A percentile compares a stretch with the other conserved stretches of the same genome.
phyloP scores from a whole-genome alignment of 2,888 invertebrate genomes.

The Griposia aprilina region DNA sequence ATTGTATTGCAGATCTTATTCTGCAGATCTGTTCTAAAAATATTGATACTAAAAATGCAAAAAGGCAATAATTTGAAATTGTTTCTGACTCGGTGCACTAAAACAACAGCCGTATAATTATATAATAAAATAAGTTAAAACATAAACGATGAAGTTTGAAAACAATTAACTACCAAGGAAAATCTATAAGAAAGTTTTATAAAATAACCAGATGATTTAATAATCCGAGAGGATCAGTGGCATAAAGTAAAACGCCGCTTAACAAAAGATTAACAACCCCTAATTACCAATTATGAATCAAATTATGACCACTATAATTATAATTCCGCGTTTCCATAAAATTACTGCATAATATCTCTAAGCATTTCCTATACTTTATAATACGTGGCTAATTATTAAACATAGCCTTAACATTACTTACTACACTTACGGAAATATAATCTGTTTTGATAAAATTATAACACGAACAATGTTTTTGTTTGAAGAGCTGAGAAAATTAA shows the following conservation, averaged over 20 bases:
- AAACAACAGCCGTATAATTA: neutral
- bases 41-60: too few relatives aligned
- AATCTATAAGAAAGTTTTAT: neutral
- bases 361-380: conserved; percentile 60
- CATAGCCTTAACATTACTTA: conserved; percentile 55
- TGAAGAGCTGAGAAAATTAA: too few relatives aligned
- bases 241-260: conserved; percentile 11
- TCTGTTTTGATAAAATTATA: conserved; percentile 40
- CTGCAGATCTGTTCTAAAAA: too few relatives aligned
- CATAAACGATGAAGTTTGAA: neutral
- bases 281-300: conserved; percentile 52
- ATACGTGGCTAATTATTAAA: conserved; percentile 47
- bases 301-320: conserved; percentile 47
- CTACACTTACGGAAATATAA: conserved; percentile 39
- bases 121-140: neutral
- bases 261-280: conserved; percentile 31
- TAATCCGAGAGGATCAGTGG: neutral
- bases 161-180: neutral
- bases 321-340: conserved; percentile 52
- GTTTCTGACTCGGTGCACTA: neutral
- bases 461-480: neutral
- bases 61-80: neutral
- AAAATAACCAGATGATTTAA: conserved; percentile 15
- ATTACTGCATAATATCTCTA: conserved; percentile 44
- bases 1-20: too few relatives aligned